Conservation (phyloP, 2,888 invertebrate species). For the Eumacrocentrus americanus region DNA sequence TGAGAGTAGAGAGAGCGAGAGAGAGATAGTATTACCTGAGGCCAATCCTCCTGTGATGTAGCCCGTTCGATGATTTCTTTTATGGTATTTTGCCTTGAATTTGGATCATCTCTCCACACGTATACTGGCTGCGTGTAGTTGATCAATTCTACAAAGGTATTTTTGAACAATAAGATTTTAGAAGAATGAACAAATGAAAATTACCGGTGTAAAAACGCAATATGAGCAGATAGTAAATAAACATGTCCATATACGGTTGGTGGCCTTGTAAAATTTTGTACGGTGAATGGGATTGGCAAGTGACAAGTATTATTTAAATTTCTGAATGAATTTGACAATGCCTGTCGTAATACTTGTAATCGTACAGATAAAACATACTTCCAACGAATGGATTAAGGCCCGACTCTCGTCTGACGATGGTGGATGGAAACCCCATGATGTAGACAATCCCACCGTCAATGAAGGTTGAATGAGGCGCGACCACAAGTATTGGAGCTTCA, state of each 20-base stretch:
- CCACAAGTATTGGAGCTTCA: conserved; percentile 85
- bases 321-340: no score
- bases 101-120: conserved; percentile 91
- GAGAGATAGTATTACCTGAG: no score
- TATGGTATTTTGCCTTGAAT: conserved; percentile 89
- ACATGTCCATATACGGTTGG: neutral
- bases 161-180: neutral
- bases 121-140: conserved; percentile 95
- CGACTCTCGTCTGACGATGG: conserved; percentile 83
- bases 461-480: conserved; percentile 89
- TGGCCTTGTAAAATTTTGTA: conserved; percentile 7
- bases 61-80: conserved; percentile 86
- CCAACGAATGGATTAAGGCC: conserved; percentile 82
- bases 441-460: conserved; percentile 87
- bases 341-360: conserved; percentile 6
- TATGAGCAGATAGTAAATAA: no score
- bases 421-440: conserved; percentile 80
- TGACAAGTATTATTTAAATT: neutral
- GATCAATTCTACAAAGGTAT: conserved; percentile 78
- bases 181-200: neutral
- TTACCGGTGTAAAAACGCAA: neutral
- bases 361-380: conserved; percentile 71
- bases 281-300: conserved; percentile 36
- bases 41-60: conserved; percentile 85
- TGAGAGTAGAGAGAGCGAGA: no score